Percentiles rank a stretch among this genome's conserved stretches.
These are phyloP conservation scores for Stigmatopora nigra DNA, from an alignment of 2,113 vertebrate genomes.

Conservation along the genomic window DNA sequence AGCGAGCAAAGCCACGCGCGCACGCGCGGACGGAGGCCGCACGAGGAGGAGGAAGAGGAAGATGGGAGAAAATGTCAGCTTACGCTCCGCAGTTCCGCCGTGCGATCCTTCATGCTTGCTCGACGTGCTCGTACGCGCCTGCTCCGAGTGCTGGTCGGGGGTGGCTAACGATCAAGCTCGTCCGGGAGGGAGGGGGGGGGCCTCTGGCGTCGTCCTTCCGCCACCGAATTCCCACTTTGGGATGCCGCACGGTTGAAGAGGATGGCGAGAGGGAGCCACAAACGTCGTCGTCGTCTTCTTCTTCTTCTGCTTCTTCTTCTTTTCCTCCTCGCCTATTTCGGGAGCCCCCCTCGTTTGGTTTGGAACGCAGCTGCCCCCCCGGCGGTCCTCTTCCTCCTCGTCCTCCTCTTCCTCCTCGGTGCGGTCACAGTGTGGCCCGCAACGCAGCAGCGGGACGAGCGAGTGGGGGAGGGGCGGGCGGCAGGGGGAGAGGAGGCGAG, in stretches of 20 bases:
- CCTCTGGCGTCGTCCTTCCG: slow-evolving; percentile 38
- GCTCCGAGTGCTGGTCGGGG: slow-evolving; percentile 39
- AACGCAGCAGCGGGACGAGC: slow-evolving; percentile 49
- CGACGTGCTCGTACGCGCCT: slow-evolving; percentile 30
- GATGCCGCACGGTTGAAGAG: background rate
- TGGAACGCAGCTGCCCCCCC: slow-evolving; percentile 22
- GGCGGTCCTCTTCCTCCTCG: slow-evolving; percentile 18
- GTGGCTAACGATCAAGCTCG: background rate
- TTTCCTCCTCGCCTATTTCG: background rate
- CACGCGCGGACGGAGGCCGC: slow-evolving; percentile 2
- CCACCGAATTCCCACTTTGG: slow-evolving; percentile 20
- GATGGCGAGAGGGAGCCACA: background rate
- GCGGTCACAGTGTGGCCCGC: slow-evolving; percentile 63
- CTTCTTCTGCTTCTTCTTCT: slow-evolving; percentile 1
- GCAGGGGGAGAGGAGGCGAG: slow-evolving; percentile 8
- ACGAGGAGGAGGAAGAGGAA: background rate
- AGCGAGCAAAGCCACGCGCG: slow-evolving; percentile 12
- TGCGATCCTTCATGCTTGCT: slow-evolving; percentile 63
- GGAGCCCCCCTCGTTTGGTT: background rate
- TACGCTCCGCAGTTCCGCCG: slow-evolving; percentile 65
- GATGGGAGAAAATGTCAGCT: slow-evolving; percentile 30
- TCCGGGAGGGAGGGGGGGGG: slow-evolving; percentile 24
- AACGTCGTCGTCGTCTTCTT: background rate
- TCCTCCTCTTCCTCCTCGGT: slow-evolving; percentile 48
- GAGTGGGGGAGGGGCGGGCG: slow-evolving; percentile 26